Evolutionary conservation across 2,888 invertebrate species (phyloP), one percentile per base, ranked within the genome.

Genomic region (Nymphalis urticae): DNA sequence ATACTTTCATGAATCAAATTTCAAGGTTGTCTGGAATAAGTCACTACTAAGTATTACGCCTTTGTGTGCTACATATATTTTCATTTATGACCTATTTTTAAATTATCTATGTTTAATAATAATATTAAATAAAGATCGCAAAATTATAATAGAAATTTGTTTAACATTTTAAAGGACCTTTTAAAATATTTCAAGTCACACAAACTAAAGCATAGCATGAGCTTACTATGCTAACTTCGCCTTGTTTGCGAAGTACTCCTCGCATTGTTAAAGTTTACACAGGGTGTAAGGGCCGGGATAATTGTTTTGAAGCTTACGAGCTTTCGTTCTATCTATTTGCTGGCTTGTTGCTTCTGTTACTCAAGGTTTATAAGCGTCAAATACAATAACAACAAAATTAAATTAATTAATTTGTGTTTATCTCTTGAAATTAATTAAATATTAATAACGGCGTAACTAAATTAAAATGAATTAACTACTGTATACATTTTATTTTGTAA

Each of bases 181-280:
- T 64, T 62, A 48, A 48, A 62, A 62, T 56, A 69, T 65, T 65
- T 58, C 56, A 62, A 58, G 50, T 32, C 54, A 56, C 60, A 62
- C 63, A 60, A 65, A 62, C 62, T 48, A 62, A 58, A 69, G 62
- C 65, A 62, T 61, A 51, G 62, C 65, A 60, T 48, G 48, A 59
- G 65, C 66, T 58, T 58, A 58, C 58, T 56, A n/a, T 3, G 47
- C 61, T 56, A 66, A 69, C 69, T 71, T 69, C 60, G 66, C 17
- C 60, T 66, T 69, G 71, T 69, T 71, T 71, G 50, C 51, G 48
- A 69, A 68, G 65, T 53, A 71, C 68, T 71, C 62, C 66, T 71
- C 66, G 61, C 69, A 69, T 68, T 69, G 69, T 71, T 66, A 36
- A 60, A 63, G 47, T 69, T 63, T 64, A 50, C 61, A 64, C 32